These are phyloP conservation scores for Pyrrhia umbra DNA, from an alignment of 2,888 invertebrate genomes.

Conservation along the genomic window DNA sequence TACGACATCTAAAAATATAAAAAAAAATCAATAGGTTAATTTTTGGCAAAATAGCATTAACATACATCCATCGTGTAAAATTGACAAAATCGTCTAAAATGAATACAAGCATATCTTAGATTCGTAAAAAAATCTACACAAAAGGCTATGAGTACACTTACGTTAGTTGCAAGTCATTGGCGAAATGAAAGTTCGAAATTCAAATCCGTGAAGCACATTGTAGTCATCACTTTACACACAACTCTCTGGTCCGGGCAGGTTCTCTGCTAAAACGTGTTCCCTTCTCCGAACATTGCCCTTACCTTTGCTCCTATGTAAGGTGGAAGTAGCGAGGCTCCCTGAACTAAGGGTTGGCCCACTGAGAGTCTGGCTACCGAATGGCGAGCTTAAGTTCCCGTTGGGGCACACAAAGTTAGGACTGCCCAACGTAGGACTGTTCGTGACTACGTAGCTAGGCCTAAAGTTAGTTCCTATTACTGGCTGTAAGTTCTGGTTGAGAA, in stretches of 20 bases:
- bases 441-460: conserved; percentile 83
- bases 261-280: conserved; percentile 95
- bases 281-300: conserved; percentile 89
- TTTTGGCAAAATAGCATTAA: conserved; percentile 58
- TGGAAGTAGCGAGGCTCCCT: conserved; percentile 84
- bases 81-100: conserved; percentile 8
- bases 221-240: conserved; percentile 91
- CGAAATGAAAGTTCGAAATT: conserved; percentile 55
- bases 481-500: conserved; percentile 83
- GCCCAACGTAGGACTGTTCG: conserved; percentile 86
- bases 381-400: conserved; percentile 83
- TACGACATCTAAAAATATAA: conserved; percentile 49
- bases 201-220: conserved; percentile 59
- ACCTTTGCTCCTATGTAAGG: conserved; percentile 87
- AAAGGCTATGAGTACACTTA: conserved; percentile 43
- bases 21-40: conserved; percentile 29
- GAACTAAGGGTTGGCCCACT: conserved; percentile 86
- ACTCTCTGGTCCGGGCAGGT: conserved; percentile 96
- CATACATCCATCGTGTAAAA: conserved; percentile 41
- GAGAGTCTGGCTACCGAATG: conserved; percentile 84
- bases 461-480: conserved; percentile 76
- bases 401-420: conserved; percentile 88
- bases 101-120: conserved; percentile 19
- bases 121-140: conserved; percentile 59
- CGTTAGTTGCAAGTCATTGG: conserved; percentile 64